Conservation (phyloP, 2,797 vertebrate genomes). For the Takifugu ocellatus region DNA sequence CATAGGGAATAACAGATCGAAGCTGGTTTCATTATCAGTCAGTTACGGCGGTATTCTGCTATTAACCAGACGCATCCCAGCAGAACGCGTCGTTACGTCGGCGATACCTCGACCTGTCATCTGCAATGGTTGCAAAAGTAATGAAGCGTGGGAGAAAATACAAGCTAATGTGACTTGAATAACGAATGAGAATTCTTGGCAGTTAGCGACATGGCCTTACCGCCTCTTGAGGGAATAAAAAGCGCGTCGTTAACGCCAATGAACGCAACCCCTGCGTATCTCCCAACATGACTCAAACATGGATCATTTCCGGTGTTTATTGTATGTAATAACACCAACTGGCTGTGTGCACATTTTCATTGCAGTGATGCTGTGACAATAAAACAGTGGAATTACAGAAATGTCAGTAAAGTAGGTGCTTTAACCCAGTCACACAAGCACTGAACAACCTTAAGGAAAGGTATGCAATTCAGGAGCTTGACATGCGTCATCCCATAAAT, state of each 20-base stretch:
- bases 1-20: too few relatives aligned
- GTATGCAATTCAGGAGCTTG: too few relatives aligned
- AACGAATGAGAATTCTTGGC: neutral
- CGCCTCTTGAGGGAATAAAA: neutral
- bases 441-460: neutral
- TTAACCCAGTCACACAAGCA: neutral
- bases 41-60: neutral
- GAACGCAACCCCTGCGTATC: neutral
- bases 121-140: neutral
- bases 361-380: slow-evolving; percentile 1
- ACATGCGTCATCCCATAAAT: too few relatives aligned
- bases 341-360: neutral
- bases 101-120: neutral
- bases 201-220: neutral
- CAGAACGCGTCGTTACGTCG: neutral
- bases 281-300: neutral
- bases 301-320: neutral
- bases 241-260: neutral
- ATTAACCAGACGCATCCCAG: neutral
- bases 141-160: neutral
- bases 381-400: neutral
- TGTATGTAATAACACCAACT: neutral
- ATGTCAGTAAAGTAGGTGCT: neutral
- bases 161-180: neutral
- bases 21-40: too few relatives aligned